Conservation (phyloP, 2,797 vertebrate genomes). For the Semaprochilodus insignis region DNA sequence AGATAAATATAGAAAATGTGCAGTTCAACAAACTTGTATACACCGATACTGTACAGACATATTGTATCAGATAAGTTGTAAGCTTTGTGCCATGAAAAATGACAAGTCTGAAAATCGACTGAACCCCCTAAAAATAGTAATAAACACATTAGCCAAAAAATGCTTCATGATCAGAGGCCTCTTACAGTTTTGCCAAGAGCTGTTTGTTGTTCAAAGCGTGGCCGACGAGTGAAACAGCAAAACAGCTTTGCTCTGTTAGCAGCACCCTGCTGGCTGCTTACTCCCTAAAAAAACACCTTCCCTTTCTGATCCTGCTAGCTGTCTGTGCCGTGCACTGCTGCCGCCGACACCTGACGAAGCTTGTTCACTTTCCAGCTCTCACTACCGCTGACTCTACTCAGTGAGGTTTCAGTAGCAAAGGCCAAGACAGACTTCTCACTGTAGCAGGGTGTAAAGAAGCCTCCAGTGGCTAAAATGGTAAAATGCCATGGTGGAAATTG, state of each 20-base stretch:
- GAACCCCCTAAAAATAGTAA: background rate
- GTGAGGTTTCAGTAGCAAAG: background rate
- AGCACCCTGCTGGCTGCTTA: constrained; percentile 4
- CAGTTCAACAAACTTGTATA: too few relatives aligned
- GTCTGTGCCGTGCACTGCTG: background rate
- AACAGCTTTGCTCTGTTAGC: background rate
- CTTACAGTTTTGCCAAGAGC: background rate
- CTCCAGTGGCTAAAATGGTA: background rate
- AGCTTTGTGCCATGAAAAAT: background rate
- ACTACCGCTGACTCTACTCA: background rate
- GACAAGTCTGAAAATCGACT: background rate
- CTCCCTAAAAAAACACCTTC: background rate
- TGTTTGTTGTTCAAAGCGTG: constrained; percentile 5
- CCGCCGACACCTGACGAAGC: background rate
- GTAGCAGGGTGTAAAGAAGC: constrained; percentile 8
- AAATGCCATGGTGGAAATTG: background rate
- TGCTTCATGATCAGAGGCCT: background rate
- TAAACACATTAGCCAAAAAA: background rate
- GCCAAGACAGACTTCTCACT: background rate
- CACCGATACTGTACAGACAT: background rate
- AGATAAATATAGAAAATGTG: too few relatives aligned
- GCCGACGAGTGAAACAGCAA: background rate
- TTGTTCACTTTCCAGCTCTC: background rate
- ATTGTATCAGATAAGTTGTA: background rate
- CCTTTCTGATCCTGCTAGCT: constrained; percentile 2